Evolutionary conservation across 2,797 vertebrate genomes (phyloP), one percentile per base, ranked within the genome.

Genomic region (Anguilla pacifica): DNA sequence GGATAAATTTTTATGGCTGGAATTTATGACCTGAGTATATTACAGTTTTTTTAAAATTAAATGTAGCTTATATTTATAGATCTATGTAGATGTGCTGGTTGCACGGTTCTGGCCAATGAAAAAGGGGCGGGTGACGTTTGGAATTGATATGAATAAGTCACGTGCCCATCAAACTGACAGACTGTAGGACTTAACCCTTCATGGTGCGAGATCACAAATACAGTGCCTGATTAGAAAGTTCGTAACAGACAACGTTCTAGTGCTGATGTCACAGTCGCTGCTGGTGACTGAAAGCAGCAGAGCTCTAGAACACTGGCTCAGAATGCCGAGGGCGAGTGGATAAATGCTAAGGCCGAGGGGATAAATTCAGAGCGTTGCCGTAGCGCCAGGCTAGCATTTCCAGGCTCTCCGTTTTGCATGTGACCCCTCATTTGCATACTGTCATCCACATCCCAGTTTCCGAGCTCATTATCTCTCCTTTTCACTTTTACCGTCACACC

Each of bases 391-490:
- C 13, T 35, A 9, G 74, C 39, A 43, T 79, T 39, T 43, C 35
- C 35, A 43, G 15, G 74, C 6, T 25, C 3, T 49, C 2, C 6
- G 6, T 9, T 79, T 43, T 79, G 77, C 77, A 81, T 81, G 6
- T 49, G 77, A 49, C 77, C 77, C 77, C 2, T 81, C 17, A 6
- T 81, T 81, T 81, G 77, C 77, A 81, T 81, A 5, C 3, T 87
- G 86, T 82, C 64, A 7, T 70, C 13, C 19, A 15, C 82, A 86
- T 11, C 28, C 72, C 83, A 87, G 85, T n/a, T 15, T 86, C 87
- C 77, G 0, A 7, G 72, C 85, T 88, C 39, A 25, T 77, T 88
- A 87, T 88, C 91, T 87, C 86, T 92, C 89, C 89, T 92, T 86
- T 85, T 35, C 13, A 85, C 31, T 6, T 55, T 88, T 74, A 81